Percentiles rank a stretch among this genome's conserved stretches.
These are phyloP conservation scores for Capra hircus DNA, from an alignment of 2,113 vertebrate genomes.

Conservation along the genomic window DNA sequence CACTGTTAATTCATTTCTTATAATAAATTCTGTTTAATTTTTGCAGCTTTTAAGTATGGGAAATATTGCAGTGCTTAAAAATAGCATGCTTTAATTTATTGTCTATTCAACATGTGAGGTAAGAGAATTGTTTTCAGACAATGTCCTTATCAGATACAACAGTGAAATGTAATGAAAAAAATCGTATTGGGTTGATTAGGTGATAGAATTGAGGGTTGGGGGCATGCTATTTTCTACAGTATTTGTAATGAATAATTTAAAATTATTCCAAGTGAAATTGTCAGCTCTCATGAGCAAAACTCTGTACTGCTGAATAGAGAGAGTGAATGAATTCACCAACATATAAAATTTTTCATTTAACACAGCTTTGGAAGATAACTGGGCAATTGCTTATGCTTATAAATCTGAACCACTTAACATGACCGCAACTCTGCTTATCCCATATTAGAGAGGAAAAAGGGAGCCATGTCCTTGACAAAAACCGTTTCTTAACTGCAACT, in stretches of 20 bases:
- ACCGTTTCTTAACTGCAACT: background rate
- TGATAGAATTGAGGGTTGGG: conserved; percentile 27
- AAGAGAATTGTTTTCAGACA: conserved; percentile 57
- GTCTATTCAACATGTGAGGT: conserved; percentile 50
- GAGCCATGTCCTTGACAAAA: background rate
- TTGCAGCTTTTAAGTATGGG: background rate
- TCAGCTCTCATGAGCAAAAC: background rate
- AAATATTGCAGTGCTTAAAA: conserved; percentile 14
- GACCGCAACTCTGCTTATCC: background rate
- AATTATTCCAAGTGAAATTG: conserved; percentile 14
- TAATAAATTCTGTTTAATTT: conserved; percentile 25
- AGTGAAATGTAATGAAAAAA: conserved; percentile 58
- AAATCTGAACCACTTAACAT: background rate
- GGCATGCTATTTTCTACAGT: background rate
- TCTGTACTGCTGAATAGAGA: background rate
- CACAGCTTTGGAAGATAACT: background rate
- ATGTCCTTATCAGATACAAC: conserved; percentile 46
- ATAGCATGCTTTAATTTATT: conserved; percentile 40
- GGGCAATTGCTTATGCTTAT: background rate
- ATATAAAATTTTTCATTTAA: conserved; percentile 36
- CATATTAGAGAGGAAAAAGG: background rate
- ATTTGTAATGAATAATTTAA: conserved; percentile 45
- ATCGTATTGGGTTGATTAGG: conserved; percentile 55
- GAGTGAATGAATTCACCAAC: background rate
- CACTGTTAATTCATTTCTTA: conserved; percentile 2